Conservation (phyloP, 2,113 vertebrate species). For the Clarias magur region DNA sequence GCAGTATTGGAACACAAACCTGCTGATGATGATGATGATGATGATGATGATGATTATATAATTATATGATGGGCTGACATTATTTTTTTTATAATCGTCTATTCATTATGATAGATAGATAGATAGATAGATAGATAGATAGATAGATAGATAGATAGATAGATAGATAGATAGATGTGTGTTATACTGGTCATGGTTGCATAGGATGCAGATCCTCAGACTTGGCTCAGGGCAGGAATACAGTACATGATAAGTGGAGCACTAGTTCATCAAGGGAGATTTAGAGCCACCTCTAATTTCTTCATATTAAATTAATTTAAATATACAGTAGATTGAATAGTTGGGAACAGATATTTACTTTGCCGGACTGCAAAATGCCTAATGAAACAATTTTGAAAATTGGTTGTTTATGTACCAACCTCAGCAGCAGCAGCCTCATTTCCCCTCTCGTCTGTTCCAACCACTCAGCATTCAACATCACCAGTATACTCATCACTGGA, state of each 20-base stretch:
- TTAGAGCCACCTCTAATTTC: no score
- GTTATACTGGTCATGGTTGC: background rate
- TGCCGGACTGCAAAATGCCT: no score
- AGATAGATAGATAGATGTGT: background rate
- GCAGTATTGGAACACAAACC: background rate
- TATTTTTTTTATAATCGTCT: background rate
- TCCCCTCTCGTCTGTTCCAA: no score
- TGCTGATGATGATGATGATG: background rate
- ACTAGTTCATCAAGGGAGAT: background rate
- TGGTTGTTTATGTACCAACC: no score
- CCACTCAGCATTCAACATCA: no score
- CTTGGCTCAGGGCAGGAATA: background rate
- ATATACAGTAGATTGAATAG: no score
- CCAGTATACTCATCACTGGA: no score
- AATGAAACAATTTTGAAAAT: no score
- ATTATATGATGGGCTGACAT: background rate
- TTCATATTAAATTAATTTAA: no score
- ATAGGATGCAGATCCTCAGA: background rate
- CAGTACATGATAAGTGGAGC: background rate
- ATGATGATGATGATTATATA: no score
- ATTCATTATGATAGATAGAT: background rate
- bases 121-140: background rate
- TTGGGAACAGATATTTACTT: no score
- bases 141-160: background rate
- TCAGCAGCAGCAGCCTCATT: no score